phyloP scores from a whole-genome alignment of 2,797 vertebrate genomes.

The Rhadinocentrus ornatus region DNA sequence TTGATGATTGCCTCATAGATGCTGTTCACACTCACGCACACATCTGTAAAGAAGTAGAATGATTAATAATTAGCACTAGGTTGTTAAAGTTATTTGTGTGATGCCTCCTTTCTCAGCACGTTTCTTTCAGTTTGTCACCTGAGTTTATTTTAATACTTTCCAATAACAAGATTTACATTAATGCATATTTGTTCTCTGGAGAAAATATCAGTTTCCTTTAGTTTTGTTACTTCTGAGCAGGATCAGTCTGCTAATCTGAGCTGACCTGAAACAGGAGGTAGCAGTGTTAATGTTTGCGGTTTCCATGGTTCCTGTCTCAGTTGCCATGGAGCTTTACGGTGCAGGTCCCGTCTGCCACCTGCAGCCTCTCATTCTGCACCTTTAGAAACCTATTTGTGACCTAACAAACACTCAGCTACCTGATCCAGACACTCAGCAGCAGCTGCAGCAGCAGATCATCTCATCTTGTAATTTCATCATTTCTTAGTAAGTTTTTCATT shows the following conservation, averaged over 20 bases:
- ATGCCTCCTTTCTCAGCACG: too few relatives aligned
- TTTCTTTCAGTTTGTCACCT: too few relatives aligned
- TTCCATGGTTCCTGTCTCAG: slow-evolving; percentile 45
- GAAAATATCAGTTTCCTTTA: neutral
- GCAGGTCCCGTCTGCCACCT: slow-evolving; percentile 45
- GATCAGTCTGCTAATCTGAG: slow-evolving; percentile 16
- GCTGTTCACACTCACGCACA: too few relatives aligned
- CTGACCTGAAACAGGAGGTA: slow-evolving; percentile 23
- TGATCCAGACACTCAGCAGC: neutral
- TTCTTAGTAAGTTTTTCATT: too few relatives aligned
- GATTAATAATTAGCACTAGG: too few relatives aligned
- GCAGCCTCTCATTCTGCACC: slow-evolving; percentile 13
- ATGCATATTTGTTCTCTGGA: neutral
- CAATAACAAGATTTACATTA: neutral
- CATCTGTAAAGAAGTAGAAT: too few relatives aligned
- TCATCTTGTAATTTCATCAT: too few relatives aligned
- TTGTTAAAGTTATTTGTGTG: too few relatives aligned
- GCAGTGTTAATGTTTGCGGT: slow-evolving; percentile 47
- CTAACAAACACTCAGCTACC: neutral
- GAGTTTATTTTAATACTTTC: too few relatives aligned
- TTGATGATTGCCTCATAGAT: too few relatives aligned
- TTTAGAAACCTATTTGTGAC: slow-evolving; percentile 7
- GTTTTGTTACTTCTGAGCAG: slow-evolving; percentile 4
- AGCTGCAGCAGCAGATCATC: neutral
- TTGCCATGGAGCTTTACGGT: slow-evolving; percentile 47